These are phyloP conservation scores for Metridium senile DNA, from an alignment of 92 coral and sea anemone species.

Conservation along the genomic window DNA sequence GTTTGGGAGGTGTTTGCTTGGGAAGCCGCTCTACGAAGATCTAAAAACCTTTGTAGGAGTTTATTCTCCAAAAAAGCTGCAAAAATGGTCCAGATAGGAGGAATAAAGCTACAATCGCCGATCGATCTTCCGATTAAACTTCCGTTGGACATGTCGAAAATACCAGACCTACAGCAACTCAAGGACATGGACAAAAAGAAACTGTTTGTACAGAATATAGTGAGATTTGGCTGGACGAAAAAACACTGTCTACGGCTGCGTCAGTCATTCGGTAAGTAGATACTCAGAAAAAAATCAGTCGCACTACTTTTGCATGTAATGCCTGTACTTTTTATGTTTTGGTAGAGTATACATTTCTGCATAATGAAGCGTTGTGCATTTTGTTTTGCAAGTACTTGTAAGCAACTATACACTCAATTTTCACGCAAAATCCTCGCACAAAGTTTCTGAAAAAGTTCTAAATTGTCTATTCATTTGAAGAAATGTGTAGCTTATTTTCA, in stretches of 20 bases:
- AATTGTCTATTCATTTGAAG: too few species aligned
- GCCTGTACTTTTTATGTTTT: too few species aligned
- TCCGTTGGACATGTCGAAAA: slow-evolving; percentile 30
- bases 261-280: slow-evolving; percentile 21
- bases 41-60: background rate
- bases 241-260: slow-evolving; percentile 39
- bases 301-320: too few species aligned
- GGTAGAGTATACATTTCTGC: too few species aligned
- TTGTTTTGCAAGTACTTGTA: background rate
- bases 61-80: slow-evolving; percentile 3
- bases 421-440: background rate
- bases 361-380: slow-evolving; percentile 9
- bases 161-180: slow-evolving; percentile 30
- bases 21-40: slow-evolving; percentile 28
- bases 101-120: slow-evolving; percentile 22
- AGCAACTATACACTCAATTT: slow-evolving; percentile 7
- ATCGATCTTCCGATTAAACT: slow-evolving; percentile 29
- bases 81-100: slow-evolving; percentile 33
- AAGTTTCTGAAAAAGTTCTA: background rate
- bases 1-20: slow-evolving; percentile 37
- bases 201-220: slow-evolving; percentile 50
- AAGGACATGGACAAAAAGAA: slow-evolving; percentile 44
- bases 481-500: background rate
- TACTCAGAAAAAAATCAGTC: background rate
- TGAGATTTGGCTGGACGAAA: slow-evolving; percentile 50